Percentiles rank a stretch among this genome's conserved stretches.
These are phyloP conservation scores for Berghia stephanieae DNA, from an alignment of 1,140 invertebrate species.

Conservation along the genomic window DNA sequence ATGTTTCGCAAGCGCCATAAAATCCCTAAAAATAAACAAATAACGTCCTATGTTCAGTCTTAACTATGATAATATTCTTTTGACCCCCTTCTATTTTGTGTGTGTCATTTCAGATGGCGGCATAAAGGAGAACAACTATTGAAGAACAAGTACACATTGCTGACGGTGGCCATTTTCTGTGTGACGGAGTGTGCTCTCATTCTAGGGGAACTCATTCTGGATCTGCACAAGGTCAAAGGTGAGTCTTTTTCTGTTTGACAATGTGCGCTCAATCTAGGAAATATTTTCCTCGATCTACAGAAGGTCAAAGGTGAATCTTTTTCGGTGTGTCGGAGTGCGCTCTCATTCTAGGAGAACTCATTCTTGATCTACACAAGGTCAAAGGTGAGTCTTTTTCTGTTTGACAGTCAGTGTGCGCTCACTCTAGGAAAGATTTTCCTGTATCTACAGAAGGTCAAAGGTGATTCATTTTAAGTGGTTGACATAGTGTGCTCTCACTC, in stretches of 20 bases:
- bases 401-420: no score
- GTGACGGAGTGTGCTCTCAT: conserved; percentile 57
- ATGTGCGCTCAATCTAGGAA: no score
- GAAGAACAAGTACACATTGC: conserved; percentile 54
- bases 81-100: neutral
- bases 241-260: neutral
- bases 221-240: conserved; percentile 60
- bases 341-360: conserved; percentile 57
- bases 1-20: neutral
- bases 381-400: conserved; percentile 44
- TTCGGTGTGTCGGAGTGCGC: conserved; percentile 57
- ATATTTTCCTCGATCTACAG: no score
- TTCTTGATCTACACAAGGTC: conserved; percentile 58
- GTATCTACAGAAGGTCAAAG: no score
- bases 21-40: neutral
- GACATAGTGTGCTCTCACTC: conserved; percentile 54
- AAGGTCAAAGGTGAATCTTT: no score
- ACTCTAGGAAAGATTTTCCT: no score
- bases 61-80: neutral
- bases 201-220: conserved; percentile 58
- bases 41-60: neutral
- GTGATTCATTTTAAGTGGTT: conserved; percentile 52
- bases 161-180: conserved; percentile 53
- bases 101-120: conserved; percentile 44
- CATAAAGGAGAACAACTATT: conserved; percentile 50